Evolutionary conservation across 2,888 invertebrate genomes (phyloP).

Genomic region (Coremacera marginata): DNA sequence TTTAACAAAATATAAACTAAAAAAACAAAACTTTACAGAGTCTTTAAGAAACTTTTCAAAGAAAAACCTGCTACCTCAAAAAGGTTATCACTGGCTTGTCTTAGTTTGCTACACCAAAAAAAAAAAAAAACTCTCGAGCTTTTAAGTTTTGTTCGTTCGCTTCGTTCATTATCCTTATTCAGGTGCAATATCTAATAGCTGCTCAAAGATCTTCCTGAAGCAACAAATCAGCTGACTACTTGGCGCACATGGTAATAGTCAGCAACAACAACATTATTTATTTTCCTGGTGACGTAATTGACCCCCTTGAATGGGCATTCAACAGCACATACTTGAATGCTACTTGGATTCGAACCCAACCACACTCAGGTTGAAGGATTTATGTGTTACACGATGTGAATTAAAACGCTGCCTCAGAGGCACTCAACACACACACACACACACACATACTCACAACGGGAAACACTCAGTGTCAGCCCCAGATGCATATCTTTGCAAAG

Average conservation of each 20-base stretch:
- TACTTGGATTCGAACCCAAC: not conserved
- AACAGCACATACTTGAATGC: not conserved
- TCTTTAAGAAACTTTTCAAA: too few relatives aligned
- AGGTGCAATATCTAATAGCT: too few relatives aligned
- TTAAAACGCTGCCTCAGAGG: conserved; percentile 14
- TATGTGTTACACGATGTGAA: conserved; percentile 34
- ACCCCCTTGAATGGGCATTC: conserved; percentile 1
- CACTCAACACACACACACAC: not conserved
- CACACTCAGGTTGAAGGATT: conserved; percentile 20
- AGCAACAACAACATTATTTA: conserved; percentile 26
- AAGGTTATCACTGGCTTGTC: too few relatives aligned
- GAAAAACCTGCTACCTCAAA: too few relatives aligned
- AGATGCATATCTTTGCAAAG: conserved; percentile 25
- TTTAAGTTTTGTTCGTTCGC: too few relatives aligned
- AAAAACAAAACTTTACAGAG: too few relatives aligned
- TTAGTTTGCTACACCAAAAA: too few relatives aligned
- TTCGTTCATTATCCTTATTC: too few relatives aligned
- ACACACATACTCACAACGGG: not conserved
- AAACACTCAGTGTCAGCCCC: not conserved
- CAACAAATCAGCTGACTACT: not conserved
- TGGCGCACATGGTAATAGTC: not conserved
- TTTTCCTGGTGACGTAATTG: conserved; percentile 28
- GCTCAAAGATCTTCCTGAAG: too few relatives aligned
- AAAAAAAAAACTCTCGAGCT: too few relatives aligned
- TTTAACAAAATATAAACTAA: too few relatives aligned